Conservation (phyloP, 2,113 vertebrate genomes). For the Hepsetus odoe region DNA sequence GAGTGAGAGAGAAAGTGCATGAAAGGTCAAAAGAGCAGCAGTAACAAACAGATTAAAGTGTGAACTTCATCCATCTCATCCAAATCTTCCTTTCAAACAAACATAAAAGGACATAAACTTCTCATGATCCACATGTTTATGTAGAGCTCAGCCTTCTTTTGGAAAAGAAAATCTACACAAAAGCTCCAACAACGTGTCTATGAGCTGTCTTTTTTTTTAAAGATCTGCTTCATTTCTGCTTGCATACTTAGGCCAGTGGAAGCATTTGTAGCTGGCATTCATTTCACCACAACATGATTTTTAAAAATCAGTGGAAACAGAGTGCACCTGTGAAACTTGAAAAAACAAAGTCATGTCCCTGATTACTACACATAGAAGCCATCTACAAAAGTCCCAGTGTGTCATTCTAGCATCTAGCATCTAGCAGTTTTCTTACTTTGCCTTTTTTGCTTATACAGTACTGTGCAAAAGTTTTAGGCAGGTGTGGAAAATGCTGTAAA, state of each 20-base stretch:
- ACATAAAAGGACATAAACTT: constrained; percentile 28
- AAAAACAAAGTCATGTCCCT: neutral
- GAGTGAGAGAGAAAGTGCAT: constrained; percentile 18
- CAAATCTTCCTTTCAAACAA: constrained; percentile 37
- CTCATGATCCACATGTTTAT: constrained; percentile 25
- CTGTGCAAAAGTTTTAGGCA: too few relatives aligned
- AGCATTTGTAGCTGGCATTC: neutral
- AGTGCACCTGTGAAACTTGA: neutral
- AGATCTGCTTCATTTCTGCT: neutral
- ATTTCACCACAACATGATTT: neutral
- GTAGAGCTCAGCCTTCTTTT: constrained; percentile 20
- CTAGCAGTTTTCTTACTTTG: too few relatives aligned
- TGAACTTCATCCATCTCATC: constrained; percentile 33
- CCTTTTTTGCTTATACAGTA: too few relatives aligned
- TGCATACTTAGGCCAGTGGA: neutral
- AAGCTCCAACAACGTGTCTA: neutral
- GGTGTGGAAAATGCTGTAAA: too few relatives aligned
- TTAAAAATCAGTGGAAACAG: neutral
- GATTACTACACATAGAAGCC: neutral
- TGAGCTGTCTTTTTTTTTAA: constrained; percentile 20
- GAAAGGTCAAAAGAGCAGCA: constrained; percentile 36
- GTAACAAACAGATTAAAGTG: constrained; percentile 14
- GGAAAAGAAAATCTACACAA: constrained; percentile 17
- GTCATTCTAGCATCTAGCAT: neutral
- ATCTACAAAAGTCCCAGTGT: neutral